Percentiles rank a stretch among this genome's conserved stretches.
Evolutionary conservation across 2,113 vertebrate species (phyloP).

Genomic region (Forbesichthys agassizii): DNA sequence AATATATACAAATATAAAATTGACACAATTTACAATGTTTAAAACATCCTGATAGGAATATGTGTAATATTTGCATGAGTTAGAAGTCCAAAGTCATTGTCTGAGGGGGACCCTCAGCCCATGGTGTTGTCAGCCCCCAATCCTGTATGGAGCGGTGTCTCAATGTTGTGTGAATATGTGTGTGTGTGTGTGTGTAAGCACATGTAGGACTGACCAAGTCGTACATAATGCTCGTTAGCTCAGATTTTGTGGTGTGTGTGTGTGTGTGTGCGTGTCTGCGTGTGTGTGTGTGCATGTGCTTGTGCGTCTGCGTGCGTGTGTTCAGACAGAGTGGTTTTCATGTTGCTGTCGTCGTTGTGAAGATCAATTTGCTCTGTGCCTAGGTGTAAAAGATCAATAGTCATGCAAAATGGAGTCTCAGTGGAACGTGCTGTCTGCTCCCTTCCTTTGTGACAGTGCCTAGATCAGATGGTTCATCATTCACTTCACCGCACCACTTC

Average conservation of each 20-base stretch:
- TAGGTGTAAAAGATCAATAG: slow-evolving; percentile 63
- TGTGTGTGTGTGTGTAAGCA: slow-evolving; percentile 15
- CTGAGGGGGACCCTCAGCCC: too few species aligned
- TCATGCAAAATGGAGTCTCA: slow-evolving; percentile 66
- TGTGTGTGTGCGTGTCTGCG: slow-evolving; percentile 7
- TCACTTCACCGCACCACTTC: slow-evolving; percentile 40
- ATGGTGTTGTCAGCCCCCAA: slow-evolving; percentile 4
- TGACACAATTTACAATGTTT: too few species aligned
- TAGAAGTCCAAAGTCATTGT: too few species aligned
- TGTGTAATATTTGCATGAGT: too few species aligned
- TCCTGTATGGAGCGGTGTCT: slow-evolving; percentile 5
- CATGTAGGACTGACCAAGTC: neutral
- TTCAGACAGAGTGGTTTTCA: slow-evolving; percentile 27
- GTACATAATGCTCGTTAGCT: neutral
- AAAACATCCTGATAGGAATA: too few species aligned
- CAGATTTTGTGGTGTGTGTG: neutral
- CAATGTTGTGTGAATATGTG: slow-evolving; percentile 15
- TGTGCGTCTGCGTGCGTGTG: slow-evolving; percentile 22
- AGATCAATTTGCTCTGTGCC: slow-evolving; percentile 63
- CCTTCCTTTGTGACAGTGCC: slow-evolving; percentile 31
- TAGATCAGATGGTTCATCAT: slow-evolving; percentile 59
- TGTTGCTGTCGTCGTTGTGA: slow-evolving; percentile 37
- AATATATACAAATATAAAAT: too few species aligned
- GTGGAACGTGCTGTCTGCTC: slow-evolving; percentile 43
- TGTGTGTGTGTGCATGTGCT: slow-evolving; percentile 7